phyloP scores from a whole-genome alignment of 2,113 vertebrate genomes.

The Passerina amoena region DNA sequence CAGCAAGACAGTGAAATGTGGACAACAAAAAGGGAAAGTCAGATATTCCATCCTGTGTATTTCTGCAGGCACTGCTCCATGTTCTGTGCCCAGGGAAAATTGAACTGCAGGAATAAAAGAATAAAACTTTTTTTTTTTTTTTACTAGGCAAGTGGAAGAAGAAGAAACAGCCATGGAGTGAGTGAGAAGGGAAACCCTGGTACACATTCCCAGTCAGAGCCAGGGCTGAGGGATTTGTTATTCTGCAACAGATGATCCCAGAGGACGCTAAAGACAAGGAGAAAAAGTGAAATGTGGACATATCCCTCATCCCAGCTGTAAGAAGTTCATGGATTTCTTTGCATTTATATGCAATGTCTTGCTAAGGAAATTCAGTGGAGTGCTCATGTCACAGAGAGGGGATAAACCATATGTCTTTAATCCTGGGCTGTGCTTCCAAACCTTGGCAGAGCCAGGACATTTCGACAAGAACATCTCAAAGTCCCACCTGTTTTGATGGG shows the following conservation, averaged over 20 bases:
- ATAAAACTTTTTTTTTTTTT: neutral
- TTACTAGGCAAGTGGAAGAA: neutral
- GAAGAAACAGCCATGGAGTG: neutral
- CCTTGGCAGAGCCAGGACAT: neutral
- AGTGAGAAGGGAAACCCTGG: neutral
- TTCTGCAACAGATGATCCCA: neutral
- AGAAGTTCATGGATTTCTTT: neutral
- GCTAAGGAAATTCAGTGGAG: neutral
- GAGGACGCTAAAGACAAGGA: neutral
- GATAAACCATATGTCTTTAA: neutral
- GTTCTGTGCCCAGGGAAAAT: neutral
- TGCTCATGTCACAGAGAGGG: rapidly evolving
- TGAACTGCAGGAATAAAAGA: neutral
- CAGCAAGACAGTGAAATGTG: neutral
- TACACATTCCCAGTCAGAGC: neutral
- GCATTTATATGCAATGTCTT: neutral
- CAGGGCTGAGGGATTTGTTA: neutral
- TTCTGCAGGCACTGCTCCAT: neutral
- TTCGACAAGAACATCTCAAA: neutral
- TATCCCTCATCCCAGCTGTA: rapidly evolving
- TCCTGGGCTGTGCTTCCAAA: neutral
- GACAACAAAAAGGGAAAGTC: neutral
- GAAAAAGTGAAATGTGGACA: neutral
- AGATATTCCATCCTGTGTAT: neutral
- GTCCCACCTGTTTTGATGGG: neutral